phyloP scores from a whole-genome alignment of 64 coral and sea anemone genomes.

The Trachythela sp. region DNA sequence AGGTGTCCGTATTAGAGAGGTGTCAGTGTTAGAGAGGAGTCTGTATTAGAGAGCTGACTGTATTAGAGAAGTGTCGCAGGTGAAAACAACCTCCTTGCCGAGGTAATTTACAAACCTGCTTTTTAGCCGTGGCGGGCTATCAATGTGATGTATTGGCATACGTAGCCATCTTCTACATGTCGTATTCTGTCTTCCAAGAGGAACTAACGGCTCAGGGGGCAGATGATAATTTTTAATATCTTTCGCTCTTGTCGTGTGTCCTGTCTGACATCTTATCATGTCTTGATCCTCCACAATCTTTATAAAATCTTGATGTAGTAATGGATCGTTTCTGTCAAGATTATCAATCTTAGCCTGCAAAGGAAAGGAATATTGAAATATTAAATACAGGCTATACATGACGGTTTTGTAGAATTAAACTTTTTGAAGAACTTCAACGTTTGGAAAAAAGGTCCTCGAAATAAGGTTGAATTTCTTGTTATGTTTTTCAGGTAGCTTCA shows the following conservation, averaged over 20 bases:
- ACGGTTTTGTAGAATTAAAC: too few species aligned
- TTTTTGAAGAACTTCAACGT: too few species aligned
- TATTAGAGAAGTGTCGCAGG: too few species aligned
- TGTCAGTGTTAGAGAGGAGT: too few species aligned
- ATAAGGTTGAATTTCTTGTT: too few species aligned
- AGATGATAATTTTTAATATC: slow-evolving; percentile 64
- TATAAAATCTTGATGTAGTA: slow-evolving; percentile 67
- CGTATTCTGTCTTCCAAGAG: slow-evolving; percentile 74
- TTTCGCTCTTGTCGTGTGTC: slow-evolving; percentile 53
- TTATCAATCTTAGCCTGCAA: slow-evolving; percentile 70
- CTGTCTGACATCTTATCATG: slow-evolving; percentile 75
- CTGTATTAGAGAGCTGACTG: too few species aligned
- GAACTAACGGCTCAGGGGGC: slow-evolving; percentile 70
- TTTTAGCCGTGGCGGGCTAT: slow-evolving; percentile 72
- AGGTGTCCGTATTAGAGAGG: too few species aligned
- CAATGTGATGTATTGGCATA: slow-evolving; percentile 88
- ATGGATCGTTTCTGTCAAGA: slow-evolving; percentile 59
- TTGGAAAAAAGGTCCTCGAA: too few species aligned
- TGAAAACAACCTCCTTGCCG: too few species aligned
- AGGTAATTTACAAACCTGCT: slow-evolving; percentile 59
- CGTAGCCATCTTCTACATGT: slow-evolving; percentile 83
- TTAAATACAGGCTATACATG: not conserved
- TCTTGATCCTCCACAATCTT: slow-evolving; percentile 74
- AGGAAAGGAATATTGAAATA: not conserved
- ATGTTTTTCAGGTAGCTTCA: too few species aligned